These are phyloP conservation scores for Nothoprocta pentlandii DNA, from an alignment of 2,113 vertebrate species.

Conservation along the genomic window DNA sequence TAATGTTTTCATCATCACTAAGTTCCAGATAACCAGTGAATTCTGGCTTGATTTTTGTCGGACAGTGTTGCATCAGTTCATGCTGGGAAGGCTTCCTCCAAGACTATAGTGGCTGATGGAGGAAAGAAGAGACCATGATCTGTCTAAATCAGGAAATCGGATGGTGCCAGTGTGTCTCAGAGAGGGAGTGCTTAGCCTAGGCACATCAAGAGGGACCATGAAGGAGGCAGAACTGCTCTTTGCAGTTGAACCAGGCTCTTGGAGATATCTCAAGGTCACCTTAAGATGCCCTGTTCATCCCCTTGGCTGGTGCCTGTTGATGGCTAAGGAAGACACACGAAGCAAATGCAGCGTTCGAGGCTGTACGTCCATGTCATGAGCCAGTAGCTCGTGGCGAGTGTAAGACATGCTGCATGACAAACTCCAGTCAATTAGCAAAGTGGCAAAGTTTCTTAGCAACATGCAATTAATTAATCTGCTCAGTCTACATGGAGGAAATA, in stretches of 20 bases:
- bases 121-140: not conserved
- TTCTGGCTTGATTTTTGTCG: not conserved
- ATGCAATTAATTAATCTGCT: not conserved
- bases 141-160: no score
- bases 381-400: not conserved
- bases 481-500: not conserved
- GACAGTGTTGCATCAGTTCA: not conserved
- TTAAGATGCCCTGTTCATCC: not conserved
- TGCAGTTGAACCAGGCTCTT: not conserved
- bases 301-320: not conserved
- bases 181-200: not conserved
- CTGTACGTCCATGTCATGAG: no score
- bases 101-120: not conserved
- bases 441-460: not conserved
- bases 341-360: not conserved
- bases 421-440: not conserved
- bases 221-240: fast-evolving
- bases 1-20: not conserved
- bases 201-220: fast-evolving
- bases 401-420: not conserved
- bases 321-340: not conserved
- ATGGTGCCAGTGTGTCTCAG: not conserved
- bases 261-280: not conserved
- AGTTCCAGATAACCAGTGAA: not conserved
- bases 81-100: not conserved